Evolutionary conservation across 2,113 vertebrate genomes (phyloP).

Genomic region (Erythrocercus mccallii): DNA sequence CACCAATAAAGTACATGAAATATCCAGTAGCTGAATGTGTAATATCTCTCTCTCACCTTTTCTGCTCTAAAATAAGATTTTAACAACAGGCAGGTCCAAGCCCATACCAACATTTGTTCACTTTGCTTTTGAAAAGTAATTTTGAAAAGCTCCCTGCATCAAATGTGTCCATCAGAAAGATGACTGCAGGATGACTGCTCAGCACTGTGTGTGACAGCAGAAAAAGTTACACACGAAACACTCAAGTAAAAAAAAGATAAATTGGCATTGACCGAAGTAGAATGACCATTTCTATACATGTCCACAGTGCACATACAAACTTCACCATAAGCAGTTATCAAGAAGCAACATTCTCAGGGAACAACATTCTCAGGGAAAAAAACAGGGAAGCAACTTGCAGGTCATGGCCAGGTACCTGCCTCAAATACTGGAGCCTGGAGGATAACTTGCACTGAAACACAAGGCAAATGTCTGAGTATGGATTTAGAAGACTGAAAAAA

Average conservation of each 20-base stretch:
- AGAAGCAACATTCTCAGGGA: not conserved
- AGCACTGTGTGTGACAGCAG: not conserved
- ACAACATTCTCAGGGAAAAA: not conserved
- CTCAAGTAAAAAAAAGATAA: not conserved
- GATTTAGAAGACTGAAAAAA: not conserved
- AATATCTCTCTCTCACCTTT: not conserved
- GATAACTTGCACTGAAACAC: not conserved
- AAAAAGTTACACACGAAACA: not conserved
- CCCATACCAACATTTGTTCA: not conserved
- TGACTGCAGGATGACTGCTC: accelerated
- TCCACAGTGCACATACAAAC: not conserved
- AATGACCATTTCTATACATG: not conserved
- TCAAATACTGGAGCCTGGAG: accelerated
- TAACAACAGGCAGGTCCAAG: not conserved
- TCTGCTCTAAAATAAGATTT: not conserved
- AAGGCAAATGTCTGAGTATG: not conserved
- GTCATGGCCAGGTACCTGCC: not conserved
- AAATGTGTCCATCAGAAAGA: not conserved
- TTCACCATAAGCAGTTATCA: not conserved
- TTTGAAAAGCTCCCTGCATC: not conserved
- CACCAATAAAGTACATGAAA: not conserved
- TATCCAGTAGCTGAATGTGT: accelerated
- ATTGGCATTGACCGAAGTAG: not conserved
- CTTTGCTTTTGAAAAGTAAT: not conserved
- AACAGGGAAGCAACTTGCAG: not conserved